phyloP scores from a whole-genome alignment of 2,113 vertebrate genomes.

The Azemiops feae region DNA sequence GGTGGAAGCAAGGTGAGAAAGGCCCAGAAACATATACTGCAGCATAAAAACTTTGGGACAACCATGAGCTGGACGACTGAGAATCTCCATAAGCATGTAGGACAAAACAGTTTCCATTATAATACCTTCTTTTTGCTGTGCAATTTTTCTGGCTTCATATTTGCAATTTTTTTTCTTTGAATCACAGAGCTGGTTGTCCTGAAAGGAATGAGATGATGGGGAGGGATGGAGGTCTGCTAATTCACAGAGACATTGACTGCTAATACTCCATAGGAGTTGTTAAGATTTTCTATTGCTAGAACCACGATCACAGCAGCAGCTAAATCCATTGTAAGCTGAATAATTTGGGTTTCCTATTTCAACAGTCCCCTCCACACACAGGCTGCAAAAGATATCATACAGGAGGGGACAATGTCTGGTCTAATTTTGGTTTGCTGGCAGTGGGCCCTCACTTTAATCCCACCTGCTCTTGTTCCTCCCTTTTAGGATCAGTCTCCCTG shows the following conservation, averaged over 20 bases:
- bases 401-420: background rate
- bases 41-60: no score
- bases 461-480: background rate
- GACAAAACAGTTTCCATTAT: no score
- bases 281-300: background rate
- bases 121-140: no score
- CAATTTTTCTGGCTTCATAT: no score
- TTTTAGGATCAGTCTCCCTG: slow-evolving; percentile 66
- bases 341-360: background rate
- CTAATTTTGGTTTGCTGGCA: background rate
- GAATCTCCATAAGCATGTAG: no score
- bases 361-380: no score
- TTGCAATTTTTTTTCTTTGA: no score
- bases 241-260: no score
- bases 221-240: background rate
- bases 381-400: background rate
- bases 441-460: background rate
- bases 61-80: no score
- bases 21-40: no score
- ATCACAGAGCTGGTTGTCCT: background rate
- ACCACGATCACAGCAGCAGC: background rate
- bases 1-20: no score
- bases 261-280: background rate
- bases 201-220: background rate
- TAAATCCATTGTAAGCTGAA: background rate